A percentile compares a stretch with the other conserved stretches of the same genome.
phyloP scores from a whole-genome alignment of 2,888 invertebrate genomes.

The Cabera pusaria region DNA sequence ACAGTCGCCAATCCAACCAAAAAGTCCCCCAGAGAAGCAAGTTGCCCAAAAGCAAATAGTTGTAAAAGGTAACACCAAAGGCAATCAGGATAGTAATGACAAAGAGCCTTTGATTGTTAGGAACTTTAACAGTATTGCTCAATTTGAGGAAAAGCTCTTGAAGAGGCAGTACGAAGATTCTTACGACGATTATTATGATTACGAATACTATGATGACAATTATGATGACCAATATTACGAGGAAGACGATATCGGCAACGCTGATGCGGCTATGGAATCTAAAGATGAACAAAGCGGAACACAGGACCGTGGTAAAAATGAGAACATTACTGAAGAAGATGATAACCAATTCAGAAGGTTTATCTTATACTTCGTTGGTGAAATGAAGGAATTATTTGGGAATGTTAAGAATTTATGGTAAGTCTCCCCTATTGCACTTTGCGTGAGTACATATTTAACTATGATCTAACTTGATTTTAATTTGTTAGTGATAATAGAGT shows the following conservation, averaged over 20 bases:
- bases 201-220: constrained; percentile 19
- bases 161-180: background rate
- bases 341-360: constrained; percentile 3
- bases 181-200: constrained; percentile 7
- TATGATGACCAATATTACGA: constrained; percentile 26
- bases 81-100: too few relatives aligned
- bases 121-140: constrained; percentile 24
- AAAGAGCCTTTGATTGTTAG: constrained; percentile 10
- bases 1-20: constrained; percentile 1
- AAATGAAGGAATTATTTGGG: constrained; percentile 4
- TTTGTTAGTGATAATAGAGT: background rate
- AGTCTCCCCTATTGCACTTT: too few relatives aligned
- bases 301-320: too few relatives aligned
- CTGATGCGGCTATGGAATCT: constrained; percentile 10
- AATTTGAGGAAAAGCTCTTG: constrained; percentile 20
- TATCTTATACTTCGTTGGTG: constrained; percentile 3
- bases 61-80: too few relatives aligned
- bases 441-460: too few relatives aligned
- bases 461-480: too few relatives aligned
- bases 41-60: too few relatives aligned
- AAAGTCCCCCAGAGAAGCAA: too few relatives aligned
- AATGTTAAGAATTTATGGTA: constrained; percentile 4
- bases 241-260: constrained; percentile 26
- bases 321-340: constrained; percentile 15
- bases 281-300: constrained; percentile 13